A percentile compares a stretch with the other conserved stretches of the same genome.
These are phyloP conservation scores for Melipona quadrifasciata DNA, from an alignment of 1,140 invertebrate species.

Conservation along the genomic window DNA sequence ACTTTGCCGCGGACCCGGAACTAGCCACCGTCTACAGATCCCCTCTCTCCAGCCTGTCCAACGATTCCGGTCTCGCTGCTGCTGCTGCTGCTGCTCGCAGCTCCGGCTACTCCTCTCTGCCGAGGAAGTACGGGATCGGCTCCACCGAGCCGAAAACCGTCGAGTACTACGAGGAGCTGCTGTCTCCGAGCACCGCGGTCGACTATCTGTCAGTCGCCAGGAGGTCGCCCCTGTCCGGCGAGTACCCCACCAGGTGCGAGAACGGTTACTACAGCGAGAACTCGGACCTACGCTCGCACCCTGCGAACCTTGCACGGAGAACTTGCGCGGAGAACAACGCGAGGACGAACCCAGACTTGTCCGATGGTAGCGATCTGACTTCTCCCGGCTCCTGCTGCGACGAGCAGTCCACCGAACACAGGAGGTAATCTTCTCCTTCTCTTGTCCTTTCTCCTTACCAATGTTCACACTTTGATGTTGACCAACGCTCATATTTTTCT, in stretches of 20 bases:
- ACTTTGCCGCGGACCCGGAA: slow-evolving; percentile 66
- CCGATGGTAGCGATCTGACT: slow-evolving; percentile 26
- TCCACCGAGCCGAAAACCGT: slow-evolving; percentile 72
- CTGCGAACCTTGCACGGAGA: slow-evolving; percentile 51
- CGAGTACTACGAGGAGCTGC: slow-evolving; percentile 77
- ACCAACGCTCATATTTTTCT: too few relatives aligned
- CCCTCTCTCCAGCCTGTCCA: slow-evolving; percentile 41
- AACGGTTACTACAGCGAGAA: slow-evolving; percentile 71
- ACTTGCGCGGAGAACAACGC: slow-evolving; percentile 10
- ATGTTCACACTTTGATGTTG: neutral
- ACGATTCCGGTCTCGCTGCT: slow-evolving; percentile 18
- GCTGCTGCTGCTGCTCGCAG: neutral
- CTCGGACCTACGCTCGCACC: slow-evolving; percentile 46
- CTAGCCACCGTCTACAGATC: slow-evolving; percentile 22
- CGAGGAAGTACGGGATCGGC: slow-evolving; percentile 69
- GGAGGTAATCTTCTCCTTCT: slow-evolving; percentile 41
- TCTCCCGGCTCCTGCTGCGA: neutral
- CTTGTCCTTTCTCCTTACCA: too few relatives aligned
- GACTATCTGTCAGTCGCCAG: slow-evolving; percentile 66
- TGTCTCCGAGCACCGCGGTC: slow-evolving; percentile 69
- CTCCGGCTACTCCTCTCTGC: slow-evolving; percentile 48
- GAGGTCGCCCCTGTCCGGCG: slow-evolving; percentile 55
- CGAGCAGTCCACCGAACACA: slow-evolving; percentile 53
- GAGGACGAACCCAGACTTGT: slow-evolving; percentile 28
- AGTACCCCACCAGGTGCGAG: slow-evolving; percentile 66